phyloP scores from a whole-genome alignment of 2,113 vertebrate genomes.

The Piliocolobus tephrosceles region DNA sequence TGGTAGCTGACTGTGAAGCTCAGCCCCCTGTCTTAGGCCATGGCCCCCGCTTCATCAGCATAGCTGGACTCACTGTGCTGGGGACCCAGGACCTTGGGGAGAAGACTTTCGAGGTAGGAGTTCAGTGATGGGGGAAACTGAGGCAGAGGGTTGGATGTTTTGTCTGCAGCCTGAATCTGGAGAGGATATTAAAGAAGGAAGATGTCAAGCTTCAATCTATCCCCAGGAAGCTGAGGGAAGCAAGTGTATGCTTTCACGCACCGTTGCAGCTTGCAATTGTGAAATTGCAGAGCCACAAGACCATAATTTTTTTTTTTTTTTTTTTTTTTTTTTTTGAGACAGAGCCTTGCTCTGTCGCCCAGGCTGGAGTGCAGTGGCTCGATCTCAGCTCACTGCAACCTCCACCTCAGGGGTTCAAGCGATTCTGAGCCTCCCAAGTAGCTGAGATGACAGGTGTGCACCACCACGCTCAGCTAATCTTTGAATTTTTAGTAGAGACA shows the following conservation, averaged over 20 bases:
- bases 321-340: too few relatives aligned
- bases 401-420: too few relatives aligned
- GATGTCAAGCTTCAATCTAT: fast-evolving
- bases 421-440: too few relatives aligned
- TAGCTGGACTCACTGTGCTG: conserved; percentile 88
- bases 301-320: too few relatives aligned
- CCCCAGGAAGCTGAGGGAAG: not conserved
- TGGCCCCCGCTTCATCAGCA: conserved; percentile 84
- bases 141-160: not conserved
- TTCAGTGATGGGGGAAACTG: not conserved
- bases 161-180: not conserved
- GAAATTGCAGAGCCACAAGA: fast-evolving
- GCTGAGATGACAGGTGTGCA: too few relatives aligned
- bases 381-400: too few relatives aligned
- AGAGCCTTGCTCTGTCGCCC: too few relatives aligned
- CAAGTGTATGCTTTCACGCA: fast-evolving
- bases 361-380: too few relatives aligned
- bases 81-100: conserved; percentile 89
- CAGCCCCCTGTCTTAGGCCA: conserved; percentile 84
- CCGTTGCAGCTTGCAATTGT: too few relatives aligned
- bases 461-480: too few relatives aligned
- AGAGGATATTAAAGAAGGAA: not conserved
- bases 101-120: conserved; percentile 90
- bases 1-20: conserved; percentile 90
- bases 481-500: too few relatives aligned